These are phyloP conservation scores for Bugulina stolonifera DNA, from an alignment of 2,888 invertebrate genomes.

Conservation along the genomic window DNA sequence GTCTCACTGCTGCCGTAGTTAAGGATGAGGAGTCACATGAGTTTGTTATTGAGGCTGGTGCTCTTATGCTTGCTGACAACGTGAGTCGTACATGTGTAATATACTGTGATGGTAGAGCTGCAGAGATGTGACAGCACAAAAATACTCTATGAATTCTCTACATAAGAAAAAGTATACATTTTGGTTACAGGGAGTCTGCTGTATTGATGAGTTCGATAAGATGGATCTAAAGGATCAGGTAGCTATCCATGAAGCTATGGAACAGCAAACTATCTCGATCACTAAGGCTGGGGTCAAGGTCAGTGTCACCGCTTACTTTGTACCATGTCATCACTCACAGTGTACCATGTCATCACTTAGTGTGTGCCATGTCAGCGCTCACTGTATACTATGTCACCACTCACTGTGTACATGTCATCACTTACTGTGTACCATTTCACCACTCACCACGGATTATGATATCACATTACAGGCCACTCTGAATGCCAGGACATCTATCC, in stretches of 20 bases:
- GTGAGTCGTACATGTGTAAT: too few species aligned
- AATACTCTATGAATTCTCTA: too few species aligned
- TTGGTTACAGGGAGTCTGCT: conserved; percentile 71
- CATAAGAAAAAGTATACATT: too few species aligned
- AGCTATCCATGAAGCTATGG: conserved; percentile 99
- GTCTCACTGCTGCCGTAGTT: conserved; percentile 96
- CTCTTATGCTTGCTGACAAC: conserved; percentile 97
- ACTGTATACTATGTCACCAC: too few species aligned
- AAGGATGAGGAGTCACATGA: conserved; percentile 95
- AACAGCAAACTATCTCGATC: conserved; percentile 97
- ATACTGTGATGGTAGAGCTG: too few species aligned
- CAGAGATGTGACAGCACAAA: too few species aligned
- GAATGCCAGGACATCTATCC: conserved; percentile 92
- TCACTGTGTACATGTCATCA: too few species aligned
- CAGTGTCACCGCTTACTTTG: conserved; percentile 28
- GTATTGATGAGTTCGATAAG: conserved; percentile 99
- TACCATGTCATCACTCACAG: too few species aligned
- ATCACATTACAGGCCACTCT: conserved; percentile 83
- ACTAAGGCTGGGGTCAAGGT: conserved; percentile 70
- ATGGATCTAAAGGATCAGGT: conserved; percentile 97
- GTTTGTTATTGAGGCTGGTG: conserved; percentile 99
- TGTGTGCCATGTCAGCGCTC: too few species aligned
- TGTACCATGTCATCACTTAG: too few species aligned
- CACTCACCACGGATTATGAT: too few species aligned
- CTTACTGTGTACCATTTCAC: background rate